Evolutionary conservation across 2,113 vertebrate genomes (phyloP).

Genomic region (Himantopus leucocephalus): DNA sequence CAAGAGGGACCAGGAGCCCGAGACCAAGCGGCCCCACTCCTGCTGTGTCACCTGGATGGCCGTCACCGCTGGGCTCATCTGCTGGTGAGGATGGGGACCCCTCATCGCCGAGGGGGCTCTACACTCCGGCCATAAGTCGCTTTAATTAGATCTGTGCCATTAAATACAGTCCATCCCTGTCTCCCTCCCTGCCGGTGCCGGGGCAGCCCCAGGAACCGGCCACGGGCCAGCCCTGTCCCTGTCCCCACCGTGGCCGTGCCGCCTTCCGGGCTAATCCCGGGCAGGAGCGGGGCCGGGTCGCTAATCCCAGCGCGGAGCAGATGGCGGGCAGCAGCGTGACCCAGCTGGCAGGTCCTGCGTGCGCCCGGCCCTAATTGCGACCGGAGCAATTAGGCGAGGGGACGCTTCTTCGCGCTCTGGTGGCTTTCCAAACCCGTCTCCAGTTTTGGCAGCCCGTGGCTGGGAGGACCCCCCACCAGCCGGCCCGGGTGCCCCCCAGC

Average conservation of each 20-base stretch:
- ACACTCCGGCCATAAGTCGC: accelerated
- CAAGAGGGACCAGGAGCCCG: slow-evolving; percentile 65
- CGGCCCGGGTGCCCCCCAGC: accelerated
- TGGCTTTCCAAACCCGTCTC: background rate
- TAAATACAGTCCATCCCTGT: background rate
- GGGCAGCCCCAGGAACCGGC: background rate
- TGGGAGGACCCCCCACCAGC: background rate
- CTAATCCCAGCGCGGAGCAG: slow-evolving; percentile 50
- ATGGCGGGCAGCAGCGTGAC: slow-evolving; percentile 29
- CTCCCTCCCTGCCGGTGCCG: background rate
- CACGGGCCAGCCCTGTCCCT: background rate
- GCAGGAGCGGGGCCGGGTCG: background rate
- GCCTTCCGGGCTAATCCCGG: background rate
- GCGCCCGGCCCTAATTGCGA: background rate
- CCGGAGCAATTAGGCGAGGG: background rate
- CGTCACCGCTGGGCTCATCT: slow-evolving; percentile 85
- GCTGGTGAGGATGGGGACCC: slow-evolving; percentile 80
- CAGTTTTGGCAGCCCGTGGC: accelerated
- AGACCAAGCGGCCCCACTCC: slow-evolving; percentile 81
- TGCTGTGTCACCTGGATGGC: slow-evolving; percentile 92
- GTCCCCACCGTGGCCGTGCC: accelerated
- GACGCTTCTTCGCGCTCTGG: accelerated
- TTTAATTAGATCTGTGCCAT: background rate
- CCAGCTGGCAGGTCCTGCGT: background rate
- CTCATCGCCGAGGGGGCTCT: background rate